phyloP scores from a whole-genome alignment of 2,113 vertebrate species.

The Ibidorhyncha struthersii region DNA sequence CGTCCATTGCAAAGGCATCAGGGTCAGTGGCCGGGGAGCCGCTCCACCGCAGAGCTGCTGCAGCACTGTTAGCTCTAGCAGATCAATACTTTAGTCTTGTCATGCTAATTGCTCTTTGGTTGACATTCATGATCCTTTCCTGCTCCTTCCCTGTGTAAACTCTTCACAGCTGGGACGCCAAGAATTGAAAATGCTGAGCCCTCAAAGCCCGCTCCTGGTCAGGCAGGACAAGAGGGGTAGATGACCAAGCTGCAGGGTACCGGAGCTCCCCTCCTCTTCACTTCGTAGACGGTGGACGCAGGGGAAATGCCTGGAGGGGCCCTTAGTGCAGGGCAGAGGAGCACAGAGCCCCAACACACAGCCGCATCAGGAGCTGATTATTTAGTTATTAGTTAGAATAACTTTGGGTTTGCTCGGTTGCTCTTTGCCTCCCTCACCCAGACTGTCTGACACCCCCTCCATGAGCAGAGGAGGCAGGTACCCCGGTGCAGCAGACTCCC shows the following conservation, averaged over 20 bases:
- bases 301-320: neutral
- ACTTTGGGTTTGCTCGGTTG: neutral
- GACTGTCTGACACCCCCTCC: neutral
- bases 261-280: neutral
- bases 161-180: slow-evolving; percentile 65
- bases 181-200: slow-evolving; percentile 65
- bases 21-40: slow-evolving; percentile 67
- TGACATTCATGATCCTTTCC: slow-evolving; percentile 78
- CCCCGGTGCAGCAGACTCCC: neutral
- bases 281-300: neutral
- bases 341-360: neutral
- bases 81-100: slow-evolving; percentile 84
- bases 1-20: neutral
- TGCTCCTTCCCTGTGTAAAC: slow-evolving; percentile 66
- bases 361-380: neutral
- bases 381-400: neutral
- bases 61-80: slow-evolving; percentile 73
- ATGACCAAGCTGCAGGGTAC: slow-evolving; percentile 74
- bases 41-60: slow-evolving; percentile 63
- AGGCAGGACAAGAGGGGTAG: slow-evolving; percentile 74
- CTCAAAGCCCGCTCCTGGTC: slow-evolving; percentile 59
- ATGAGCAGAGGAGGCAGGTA: neutral
- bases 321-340: neutral
- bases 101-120: slow-evolving; percentile 87
- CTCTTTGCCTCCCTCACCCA: neutral